Percentiles rank a stretch among this genome's conserved stretches.
These are phyloP conservation scores for Cephonodes hylas DNA, from an alignment of 2,888 invertebrate genomes.

Conservation along the genomic window DNA sequence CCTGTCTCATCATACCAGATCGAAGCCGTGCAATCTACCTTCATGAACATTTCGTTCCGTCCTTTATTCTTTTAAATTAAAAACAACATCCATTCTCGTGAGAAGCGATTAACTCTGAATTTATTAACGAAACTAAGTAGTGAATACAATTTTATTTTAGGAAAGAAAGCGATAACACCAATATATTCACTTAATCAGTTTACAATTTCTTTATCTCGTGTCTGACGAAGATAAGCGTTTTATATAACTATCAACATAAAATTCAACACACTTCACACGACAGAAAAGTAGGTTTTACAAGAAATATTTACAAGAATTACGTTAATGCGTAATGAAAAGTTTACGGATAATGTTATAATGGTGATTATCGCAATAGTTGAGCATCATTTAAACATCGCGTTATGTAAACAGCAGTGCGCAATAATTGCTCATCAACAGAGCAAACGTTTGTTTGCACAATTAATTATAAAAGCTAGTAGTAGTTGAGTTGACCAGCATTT, in stretches of 20 bases:
- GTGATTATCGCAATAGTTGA: not conserved
- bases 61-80: not conserved
- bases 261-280: not conserved
- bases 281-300: not conserved
- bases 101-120: too few species aligned
- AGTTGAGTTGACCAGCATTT: conserved; percentile 51
- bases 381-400: conserved; percentile 12
- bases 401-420: conserved; percentile 3
- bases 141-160: not conserved
- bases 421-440: conserved; percentile 24
- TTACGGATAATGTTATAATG: not conserved
- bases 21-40: not conserved
- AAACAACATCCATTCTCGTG: not conserved
- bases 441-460: conserved; percentile 12
- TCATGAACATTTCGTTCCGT: not conserved
- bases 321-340: not conserved
- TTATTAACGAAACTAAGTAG: not conserved
- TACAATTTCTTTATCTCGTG: not conserved
- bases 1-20: not conserved
- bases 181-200: not conserved
- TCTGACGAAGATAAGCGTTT: not conserved
- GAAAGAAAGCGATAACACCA: not conserved
- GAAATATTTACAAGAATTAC: not conserved
- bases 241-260: not conserved
- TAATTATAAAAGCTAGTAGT: conserved; percentile 21